Evolutionary conservation across 2,797 vertebrate species (phyloP).

Genomic region (Chaetophractus vellerosus): DNA sequence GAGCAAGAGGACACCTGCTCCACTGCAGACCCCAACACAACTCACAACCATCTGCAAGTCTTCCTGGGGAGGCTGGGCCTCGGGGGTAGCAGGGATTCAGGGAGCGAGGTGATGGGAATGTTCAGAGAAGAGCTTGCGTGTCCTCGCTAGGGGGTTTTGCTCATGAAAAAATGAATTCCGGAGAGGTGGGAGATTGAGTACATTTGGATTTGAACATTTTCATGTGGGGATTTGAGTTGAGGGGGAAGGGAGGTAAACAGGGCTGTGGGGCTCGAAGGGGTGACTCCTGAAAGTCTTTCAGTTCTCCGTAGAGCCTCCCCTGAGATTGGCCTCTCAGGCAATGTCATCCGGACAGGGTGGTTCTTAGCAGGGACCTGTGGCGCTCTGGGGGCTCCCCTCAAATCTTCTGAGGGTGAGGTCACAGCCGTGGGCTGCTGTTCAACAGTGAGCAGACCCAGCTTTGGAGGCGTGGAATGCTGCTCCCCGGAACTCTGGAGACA

Average conservation of each 20-base stretch:
- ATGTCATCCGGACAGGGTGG: neutral
- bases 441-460: neutral
- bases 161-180: neutral
- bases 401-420: neutral
- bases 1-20: rapidly evolving
- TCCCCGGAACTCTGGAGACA: neutral
- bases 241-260: neutral
- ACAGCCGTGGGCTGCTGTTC: neutral
- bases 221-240: neutral
- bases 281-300: neutral
- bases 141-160: neutral
- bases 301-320: neutral
- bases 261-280: neutral
- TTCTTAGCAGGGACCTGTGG: neutral
- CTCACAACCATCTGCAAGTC: neutral
- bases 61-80: neutral
- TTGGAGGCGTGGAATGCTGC: neutral
- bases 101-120: neutral
- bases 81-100: neutral
- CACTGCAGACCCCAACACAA: neutral
- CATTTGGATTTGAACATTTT: neutral
- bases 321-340: neutral
- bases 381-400: neutral
- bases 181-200: neutral
- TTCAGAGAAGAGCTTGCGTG: neutral